Conservation (phyloP, 2,113 vertebrate genomes). For the Rhinogobius similis region DNA sequence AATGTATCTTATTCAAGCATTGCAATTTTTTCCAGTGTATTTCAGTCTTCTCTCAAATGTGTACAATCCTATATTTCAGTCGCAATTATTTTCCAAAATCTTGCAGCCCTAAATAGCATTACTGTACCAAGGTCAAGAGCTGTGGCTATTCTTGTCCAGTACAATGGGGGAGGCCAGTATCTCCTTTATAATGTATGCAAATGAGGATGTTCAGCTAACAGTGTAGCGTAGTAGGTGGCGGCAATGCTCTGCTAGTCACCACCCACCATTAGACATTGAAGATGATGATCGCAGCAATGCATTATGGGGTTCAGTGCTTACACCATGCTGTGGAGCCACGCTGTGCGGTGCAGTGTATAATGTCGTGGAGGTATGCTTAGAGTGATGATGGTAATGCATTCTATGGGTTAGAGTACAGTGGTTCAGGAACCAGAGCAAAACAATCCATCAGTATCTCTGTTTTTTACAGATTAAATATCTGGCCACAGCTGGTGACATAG, state of each 20-base stretch:
- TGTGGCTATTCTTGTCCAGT: not conserved
- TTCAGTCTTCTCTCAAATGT: no score
- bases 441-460: no score
- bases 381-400: not conserved
- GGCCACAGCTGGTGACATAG: no score
- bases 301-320: slow-evolving; percentile 3
- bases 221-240: not conserved
- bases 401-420: not conserved
- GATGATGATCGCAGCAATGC: slow-evolving; percentile 5
- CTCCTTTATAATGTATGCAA: slow-evolving; percentile 1
- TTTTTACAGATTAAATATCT: no score
- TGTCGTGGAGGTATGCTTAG: not conserved
- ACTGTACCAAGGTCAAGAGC: no score
- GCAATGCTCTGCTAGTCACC: not conserved
- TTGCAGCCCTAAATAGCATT: no score
- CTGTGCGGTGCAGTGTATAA: slow-evolving; percentile 3
- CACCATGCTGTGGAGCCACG: not conserved
- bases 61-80: no score
- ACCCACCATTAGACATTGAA: slow-evolving; percentile 6
- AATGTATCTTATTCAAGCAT: no score
- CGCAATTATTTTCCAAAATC: no score
- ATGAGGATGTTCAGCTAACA: not conserved
- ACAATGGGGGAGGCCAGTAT: not conserved
- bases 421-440: not conserved
- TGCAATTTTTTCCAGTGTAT: no score